Conservation (phyloP, 2,888 invertebrate species). For the Prostheceraeus crozeri region DNA sequence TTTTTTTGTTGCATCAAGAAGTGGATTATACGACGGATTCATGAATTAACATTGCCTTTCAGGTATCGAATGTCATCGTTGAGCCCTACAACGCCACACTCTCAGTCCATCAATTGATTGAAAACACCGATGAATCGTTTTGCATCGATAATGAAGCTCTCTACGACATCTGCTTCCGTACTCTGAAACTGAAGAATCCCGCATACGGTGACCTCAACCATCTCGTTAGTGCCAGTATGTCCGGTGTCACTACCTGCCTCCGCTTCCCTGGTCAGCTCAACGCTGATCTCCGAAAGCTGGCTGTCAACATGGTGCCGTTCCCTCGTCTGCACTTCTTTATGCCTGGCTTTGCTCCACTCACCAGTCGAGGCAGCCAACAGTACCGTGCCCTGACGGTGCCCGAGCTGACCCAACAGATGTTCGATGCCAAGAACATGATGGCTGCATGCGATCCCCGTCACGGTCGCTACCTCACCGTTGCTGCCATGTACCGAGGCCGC, state of each 20-base stretch:
- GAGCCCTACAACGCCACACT: constrained; percentile 39
- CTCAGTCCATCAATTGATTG: constrained; percentile 37
- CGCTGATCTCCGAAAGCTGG: constrained; percentile 39
- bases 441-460: constrained; percentile 38
- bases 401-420: constrained; percentile 39
- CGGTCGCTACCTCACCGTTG: constrained; percentile 36
- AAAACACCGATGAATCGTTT: constrained; percentile 39
- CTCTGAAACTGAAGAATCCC: constrained; percentile 35
- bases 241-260: constrained; percentile 37
- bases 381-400: constrained; percentile 33
- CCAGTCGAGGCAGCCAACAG: constrained; percentile 30
- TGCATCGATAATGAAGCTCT: constrained; percentile 39
- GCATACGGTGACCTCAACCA: constrained; percentile 39
- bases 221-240: constrained; percentile 38
- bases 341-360: constrained; percentile 39
- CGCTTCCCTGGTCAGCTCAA: constrained; percentile 38
- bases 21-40: constrained; percentile 65
- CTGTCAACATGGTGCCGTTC: constrained; percentile 38
- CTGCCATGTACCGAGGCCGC: constrained; percentile 32
- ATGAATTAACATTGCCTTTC: neutral
- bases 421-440: constrained; percentile 38
- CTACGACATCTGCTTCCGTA: constrained; percentile 39
- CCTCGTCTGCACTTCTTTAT: constrained; percentile 38
- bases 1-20: no score
- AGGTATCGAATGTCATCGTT: constrained; percentile 37